Evolutionary conservation across 2,797 vertebrate genomes (phyloP).

Genomic region (Prunella strophiata): DNA sequence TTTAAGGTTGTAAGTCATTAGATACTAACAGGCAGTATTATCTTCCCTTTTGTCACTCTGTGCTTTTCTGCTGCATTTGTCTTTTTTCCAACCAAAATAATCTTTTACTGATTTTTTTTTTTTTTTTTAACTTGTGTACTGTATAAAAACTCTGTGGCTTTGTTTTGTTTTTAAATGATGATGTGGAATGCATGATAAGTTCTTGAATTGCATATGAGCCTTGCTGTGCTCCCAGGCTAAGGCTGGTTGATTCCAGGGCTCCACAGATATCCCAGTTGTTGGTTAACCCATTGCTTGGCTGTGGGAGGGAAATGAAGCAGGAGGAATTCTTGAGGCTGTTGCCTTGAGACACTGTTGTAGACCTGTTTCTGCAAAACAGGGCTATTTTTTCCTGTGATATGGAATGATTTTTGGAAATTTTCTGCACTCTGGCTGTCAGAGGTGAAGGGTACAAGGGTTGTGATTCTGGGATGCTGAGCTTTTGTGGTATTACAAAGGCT

Average conservation of each 20-base stretch:
- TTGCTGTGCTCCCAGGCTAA: not conserved
- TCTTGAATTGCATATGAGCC: not conserved
- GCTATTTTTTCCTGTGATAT: not conserved
- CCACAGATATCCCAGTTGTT: not conserved
- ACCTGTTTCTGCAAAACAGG: not conserved
- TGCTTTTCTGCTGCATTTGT: not conserved
- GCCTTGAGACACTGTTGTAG: not conserved
- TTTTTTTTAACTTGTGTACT: not conserved
- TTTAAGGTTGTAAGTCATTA: conserved; percentile 20
- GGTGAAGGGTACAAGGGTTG: not conserved
- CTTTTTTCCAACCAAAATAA: conserved; percentile 22
- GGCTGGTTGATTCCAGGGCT: not conserved
- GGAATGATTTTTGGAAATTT: not conserved
- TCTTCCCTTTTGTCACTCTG: not conserved
- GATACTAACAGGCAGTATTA: not conserved
- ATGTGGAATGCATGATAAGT: not conserved
- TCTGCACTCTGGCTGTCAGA: not conserved
- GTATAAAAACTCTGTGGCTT: not conserved
- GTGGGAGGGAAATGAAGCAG: not conserved
- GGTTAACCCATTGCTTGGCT: not conserved
- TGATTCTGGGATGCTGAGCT: not conserved
- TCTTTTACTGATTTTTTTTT: not conserved
- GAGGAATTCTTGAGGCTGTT: not conserved
- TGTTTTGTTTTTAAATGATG: not conserved
- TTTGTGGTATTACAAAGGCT: not conserved